Evolutionary conservation across 2,888 invertebrate genomes (phyloP), one percentile per base, ranked within the genome.

Genomic region (Eretmocerus hayati): DNA sequence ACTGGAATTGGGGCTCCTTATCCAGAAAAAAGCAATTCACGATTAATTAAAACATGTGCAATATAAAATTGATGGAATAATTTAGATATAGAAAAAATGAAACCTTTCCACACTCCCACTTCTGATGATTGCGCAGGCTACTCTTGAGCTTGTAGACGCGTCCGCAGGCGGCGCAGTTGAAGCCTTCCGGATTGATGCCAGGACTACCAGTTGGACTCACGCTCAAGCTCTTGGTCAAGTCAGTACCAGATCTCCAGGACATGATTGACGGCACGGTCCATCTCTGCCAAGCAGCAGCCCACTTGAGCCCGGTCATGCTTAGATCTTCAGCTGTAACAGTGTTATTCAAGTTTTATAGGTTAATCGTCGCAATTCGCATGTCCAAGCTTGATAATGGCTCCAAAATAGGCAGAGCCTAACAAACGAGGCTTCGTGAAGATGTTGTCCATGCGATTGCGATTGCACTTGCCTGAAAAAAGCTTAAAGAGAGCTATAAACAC

Each of bases 71-170:
- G 30, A 9, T 30, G 13, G 13, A 30, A 30, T 9, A 30, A 30
- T 9, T 30, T 30, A 8, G 13, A 30, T 30, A 8, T 30, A 30
- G 30, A 30, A 30, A 30, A 30, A 30, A 30, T 30, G 13, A 30
- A 9, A 13, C 8, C 8, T 30, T n/a, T 35, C 73, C 73, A 56
- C 74, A 74, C 48, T 74, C 74, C 68, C 72, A 73, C 50, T 71
- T 71, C 56, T 72, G 70, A 56, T 73, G 72, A 46, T 71, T 71
- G 15, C 71, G 56, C 49, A 71, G 59, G 54, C 89, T 89, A 59
- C 88, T 88, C 74, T 90, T 90, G 59, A 90, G 78, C 72, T 90
- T 90, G 75, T 90, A 90, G 56, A 86, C 82, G 58, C 90, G 79
- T 53, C 87, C 88, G 73, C 90, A 90, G 63, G 86, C 86, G 46